Conservation (phyloP, 2,797 vertebrate species). For the Enteromius fasciolatus region DNA sequence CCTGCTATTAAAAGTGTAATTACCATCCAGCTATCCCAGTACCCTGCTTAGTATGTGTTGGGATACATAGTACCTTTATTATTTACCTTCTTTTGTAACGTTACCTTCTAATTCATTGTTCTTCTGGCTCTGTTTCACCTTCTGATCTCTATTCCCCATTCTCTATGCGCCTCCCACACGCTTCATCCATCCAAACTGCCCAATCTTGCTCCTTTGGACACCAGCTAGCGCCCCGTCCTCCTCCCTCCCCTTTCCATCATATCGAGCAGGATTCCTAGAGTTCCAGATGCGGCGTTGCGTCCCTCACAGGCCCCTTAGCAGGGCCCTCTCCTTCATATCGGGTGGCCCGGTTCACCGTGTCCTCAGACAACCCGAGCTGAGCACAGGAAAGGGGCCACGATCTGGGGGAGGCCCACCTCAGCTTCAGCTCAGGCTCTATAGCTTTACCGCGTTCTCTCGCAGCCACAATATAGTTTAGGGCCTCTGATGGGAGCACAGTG, state of each 20-base stretch:
- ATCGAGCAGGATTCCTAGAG: conserved; percentile 72
- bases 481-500: background rate
- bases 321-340: conserved; percentile 77
- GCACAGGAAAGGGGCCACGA: conserved; percentile 81
- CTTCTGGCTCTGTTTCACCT: conserved; percentile 5
- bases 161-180: conserved; percentile 58
- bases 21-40: conserved; percentile 8
- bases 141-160: conserved; percentile 13
- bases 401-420: conserved; percentile 75
- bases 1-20: conserved; percentile 44
- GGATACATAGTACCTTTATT: background rate
- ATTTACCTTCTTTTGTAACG: background rate
- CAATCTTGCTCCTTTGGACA: conserved; percentile 63
- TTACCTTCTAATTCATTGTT: conserved; percentile 5
- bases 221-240: conserved; percentile 43
- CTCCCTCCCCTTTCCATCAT: background rate
- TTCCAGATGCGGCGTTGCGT: conserved; percentile 74
- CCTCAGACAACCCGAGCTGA: conserved; percentile 82
- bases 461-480: conserved; percentile 13
- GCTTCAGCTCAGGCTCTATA: conserved; percentile 26
- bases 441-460: conserved; percentile 11
- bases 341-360: conserved; percentile 84
- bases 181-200: conserved; percentile 57
- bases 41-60: conserved; percentile 1
- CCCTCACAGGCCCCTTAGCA: conserved; percentile 73